These are phyloP conservation scores for Pongo pygmaeus DNA, from an alignment of 2,113 vertebrate genomes.

Conservation along the genomic window DNA sequence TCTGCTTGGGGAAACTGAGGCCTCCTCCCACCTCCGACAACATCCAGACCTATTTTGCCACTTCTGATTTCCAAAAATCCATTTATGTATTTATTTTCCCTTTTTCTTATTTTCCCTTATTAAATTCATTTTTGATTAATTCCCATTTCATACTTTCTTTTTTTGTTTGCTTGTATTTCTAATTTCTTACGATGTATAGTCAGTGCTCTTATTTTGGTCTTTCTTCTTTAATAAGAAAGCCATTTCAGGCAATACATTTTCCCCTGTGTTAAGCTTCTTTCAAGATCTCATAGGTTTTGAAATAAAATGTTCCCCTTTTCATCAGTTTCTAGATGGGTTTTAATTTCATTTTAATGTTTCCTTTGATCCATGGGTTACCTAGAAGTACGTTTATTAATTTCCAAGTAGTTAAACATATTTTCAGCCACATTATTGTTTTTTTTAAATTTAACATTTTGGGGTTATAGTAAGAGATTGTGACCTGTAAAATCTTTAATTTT, in stretches of 20 bases:
- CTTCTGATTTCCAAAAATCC: slow-evolving; percentile 17
- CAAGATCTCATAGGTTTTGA: neutral
- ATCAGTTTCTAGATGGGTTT: neutral
- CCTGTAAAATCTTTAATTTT: slow-evolving; percentile 11
- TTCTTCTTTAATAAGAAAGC: slow-evolving; percentile 37
- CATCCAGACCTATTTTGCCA: neutral
- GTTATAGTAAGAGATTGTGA: neutral
- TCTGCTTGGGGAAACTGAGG: accelerated
- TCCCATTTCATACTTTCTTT: neutral
- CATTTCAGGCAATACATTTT: neutral
- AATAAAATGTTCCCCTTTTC: slow-evolving; percentile 17
- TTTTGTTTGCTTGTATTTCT: neutral
- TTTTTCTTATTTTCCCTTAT: slow-evolving; percentile 45
- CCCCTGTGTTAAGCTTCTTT: neutral
- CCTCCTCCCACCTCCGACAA: accelerated
- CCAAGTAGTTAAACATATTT: slow-evolving; percentile 29
- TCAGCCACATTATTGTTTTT: neutral
- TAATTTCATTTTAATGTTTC: neutral
- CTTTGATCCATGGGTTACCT: slow-evolving; percentile 20
- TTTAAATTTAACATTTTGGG: neutral
- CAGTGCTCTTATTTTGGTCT: neutral
- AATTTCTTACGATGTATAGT: neutral
- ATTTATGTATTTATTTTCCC: neutral
- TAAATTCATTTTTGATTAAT: slow-evolving; percentile 16
- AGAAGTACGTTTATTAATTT: slow-evolving; percentile 53